These are phyloP conservation scores for Agrochola litura DNA, from an alignment of 2,888 invertebrate species.

Conservation along the genomic window DNA sequence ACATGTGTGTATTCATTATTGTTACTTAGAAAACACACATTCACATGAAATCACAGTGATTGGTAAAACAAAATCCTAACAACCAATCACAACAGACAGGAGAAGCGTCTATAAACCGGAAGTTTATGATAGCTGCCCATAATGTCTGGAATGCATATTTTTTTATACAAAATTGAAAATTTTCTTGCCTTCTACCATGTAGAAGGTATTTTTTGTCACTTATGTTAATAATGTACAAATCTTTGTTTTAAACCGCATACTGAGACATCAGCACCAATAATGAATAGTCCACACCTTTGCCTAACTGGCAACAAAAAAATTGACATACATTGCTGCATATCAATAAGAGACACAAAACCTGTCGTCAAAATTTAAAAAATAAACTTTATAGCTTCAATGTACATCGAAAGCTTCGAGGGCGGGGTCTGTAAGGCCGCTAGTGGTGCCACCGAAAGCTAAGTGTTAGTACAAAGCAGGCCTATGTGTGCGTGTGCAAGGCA, in stretches of 20 bases:
- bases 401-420: constrained; percentile 27
- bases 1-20: not conserved
- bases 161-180: not conserved
- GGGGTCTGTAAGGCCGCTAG: constrained; percentile 1
- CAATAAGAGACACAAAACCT: not conserved
- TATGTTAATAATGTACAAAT: not conserved
- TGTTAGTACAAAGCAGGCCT: constrained; percentile 35
- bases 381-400: constrained; percentile 23
- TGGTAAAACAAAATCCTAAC: constrained; percentile 9
- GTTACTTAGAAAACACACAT: constrained; percentile 6
- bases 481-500: constrained; percentile 22
- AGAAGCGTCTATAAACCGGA: constrained; percentile 7
- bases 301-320: not conserved
- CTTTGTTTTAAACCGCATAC: not conserved
- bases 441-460: not conserved
- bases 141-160: not conserved
- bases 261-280: not conserved
- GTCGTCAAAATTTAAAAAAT: not conserved
- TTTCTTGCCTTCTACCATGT: not conserved
- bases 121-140: not conserved
- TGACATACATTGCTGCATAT: constrained; percentile 18
- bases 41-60: constrained; percentile 2
- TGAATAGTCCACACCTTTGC: not conserved
- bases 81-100: constrained; percentile 16
- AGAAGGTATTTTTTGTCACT: not conserved